These are phyloP conservation scores for Sycophaga agraensis DNA, from an alignment of 1,140 invertebrate species.

Conservation along the genomic window DNA sequence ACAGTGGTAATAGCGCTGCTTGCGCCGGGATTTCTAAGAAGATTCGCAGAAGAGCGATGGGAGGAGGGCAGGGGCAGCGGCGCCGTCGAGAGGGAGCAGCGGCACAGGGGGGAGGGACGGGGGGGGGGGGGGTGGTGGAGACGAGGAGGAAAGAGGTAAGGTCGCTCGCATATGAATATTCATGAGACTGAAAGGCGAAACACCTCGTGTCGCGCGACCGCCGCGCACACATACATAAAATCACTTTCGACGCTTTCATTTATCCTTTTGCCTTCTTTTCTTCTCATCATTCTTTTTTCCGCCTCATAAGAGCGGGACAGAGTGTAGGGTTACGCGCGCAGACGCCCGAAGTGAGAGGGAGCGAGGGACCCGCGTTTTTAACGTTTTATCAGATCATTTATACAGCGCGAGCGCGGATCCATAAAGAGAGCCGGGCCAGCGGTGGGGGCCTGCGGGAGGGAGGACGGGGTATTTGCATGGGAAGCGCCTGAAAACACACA, in stretches of 20 bases:
- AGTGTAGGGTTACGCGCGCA: conserved; percentile 24
- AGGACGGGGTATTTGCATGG: conserved; percentile 40
- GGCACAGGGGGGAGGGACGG: no score
- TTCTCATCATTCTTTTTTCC: conserved; percentile 23
- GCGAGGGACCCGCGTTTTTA: conserved; percentile 26
- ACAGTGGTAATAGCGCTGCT: no score
- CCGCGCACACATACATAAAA: background rate
- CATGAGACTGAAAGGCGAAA: conserved; percentile 38
- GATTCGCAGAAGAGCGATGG: conserved; percentile 27
- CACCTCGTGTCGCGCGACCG: background rate
- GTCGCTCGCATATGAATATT: conserved; percentile 46
- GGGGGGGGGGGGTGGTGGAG: no score
- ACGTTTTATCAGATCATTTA: conserved; percentile 52
- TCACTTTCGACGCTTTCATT: conserved; percentile 24
- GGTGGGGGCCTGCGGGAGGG: no score
- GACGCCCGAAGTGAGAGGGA: no score
- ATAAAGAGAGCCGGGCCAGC: conserved; percentile 42
- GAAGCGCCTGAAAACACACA: conserved; percentile 42
- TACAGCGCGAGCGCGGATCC: conserved; percentile 37
- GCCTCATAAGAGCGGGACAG: conserved; percentile 12
- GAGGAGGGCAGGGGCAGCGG: no score
- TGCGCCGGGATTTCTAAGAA: conserved; percentile 41
- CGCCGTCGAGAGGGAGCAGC: no score
- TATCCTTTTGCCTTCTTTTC: conserved; percentile 20
- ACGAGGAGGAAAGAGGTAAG: no score